Evolutionary conservation across 2,888 invertebrate genomes (phyloP).

Genomic region (Glaucopsyche alexis): DNA sequence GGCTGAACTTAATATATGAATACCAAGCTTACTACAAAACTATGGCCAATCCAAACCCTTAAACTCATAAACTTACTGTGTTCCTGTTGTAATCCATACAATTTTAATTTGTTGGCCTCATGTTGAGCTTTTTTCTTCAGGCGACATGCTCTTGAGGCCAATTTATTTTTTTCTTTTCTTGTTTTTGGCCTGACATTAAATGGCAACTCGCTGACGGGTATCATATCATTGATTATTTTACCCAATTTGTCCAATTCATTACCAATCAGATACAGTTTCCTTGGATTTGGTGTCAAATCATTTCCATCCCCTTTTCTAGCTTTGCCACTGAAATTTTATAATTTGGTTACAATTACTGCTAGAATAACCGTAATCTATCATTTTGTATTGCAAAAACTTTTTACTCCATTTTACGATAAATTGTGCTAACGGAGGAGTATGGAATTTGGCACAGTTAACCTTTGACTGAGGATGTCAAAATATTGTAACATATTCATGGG

Average conservation of each 20-base stretch:
- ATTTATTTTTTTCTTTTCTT: constrained; percentile 98
- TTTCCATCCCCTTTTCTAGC: constrained; percentile 98
- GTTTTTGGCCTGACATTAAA: constrained; percentile 93
- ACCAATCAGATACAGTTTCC: constrained; percentile 94
- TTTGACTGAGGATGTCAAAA: no score
- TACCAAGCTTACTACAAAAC: no score
- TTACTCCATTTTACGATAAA: no score
- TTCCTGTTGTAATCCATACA: constrained; percentile 95
- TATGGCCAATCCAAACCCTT: not conserved
- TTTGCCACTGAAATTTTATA: constrained; percentile 84
- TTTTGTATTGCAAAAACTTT: no score
- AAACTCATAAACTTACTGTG: constrained; percentile 86
- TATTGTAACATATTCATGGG: no score
- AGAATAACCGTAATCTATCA: not conserved
- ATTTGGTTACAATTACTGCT: not conserved
- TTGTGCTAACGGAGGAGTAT: no score
- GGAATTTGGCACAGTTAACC: no score
- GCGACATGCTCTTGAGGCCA: constrained; percentile 97
- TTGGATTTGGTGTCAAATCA: constrained; percentile 96
- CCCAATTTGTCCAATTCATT: constrained; percentile 94
- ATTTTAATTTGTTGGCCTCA: constrained; percentile 98
- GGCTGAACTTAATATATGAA: no score
- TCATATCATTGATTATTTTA: constrained; percentile 96
- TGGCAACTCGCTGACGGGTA: constrained; percentile 95
- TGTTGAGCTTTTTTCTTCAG: constrained; percentile 99